Conservation (phyloP, 2,113 vertebrate genomes). For the Willisornis vidua region DNA sequence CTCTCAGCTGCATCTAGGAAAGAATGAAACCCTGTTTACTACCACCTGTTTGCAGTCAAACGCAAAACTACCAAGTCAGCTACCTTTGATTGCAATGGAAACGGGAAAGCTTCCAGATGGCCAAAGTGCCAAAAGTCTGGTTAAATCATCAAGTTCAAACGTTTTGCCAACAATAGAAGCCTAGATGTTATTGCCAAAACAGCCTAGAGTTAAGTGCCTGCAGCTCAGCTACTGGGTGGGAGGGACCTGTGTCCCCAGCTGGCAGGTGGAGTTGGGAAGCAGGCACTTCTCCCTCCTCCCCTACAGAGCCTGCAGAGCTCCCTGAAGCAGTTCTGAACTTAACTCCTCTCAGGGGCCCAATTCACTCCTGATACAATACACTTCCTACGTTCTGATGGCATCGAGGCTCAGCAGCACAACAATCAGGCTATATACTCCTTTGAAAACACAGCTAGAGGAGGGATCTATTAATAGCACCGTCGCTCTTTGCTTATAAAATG, state of each 20-base stretch:
- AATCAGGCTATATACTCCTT: neutral
- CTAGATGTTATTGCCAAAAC: neutral
- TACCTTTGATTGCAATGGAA: neutral
- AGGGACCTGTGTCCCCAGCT: neutral
- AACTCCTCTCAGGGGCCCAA: neutral
- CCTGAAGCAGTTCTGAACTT: neutral
- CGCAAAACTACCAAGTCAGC: neutral
- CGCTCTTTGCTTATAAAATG: conserved; percentile 21
- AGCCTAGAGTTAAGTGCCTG: neutral
- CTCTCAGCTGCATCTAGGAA: neutral
- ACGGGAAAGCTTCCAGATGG: neutral
- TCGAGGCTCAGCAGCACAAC: neutral
- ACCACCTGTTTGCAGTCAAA: conserved; percentile 12
- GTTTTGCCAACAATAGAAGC: neutral
- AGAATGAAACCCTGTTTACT: neutral
- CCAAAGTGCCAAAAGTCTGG: neutral
- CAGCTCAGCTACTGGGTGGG: neutral
- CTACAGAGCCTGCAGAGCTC: neutral
- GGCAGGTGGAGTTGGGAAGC: neutral
- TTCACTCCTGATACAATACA: neutral
- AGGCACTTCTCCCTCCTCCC: neutral
- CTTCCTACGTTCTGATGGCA: neutral
- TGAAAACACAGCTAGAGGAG: conserved; percentile 20
- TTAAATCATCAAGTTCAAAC: neutral
- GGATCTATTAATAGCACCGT: conserved; percentile 44